A percentile compares a stretch with the other conserved stretches of the same genome.
These are phyloP conservation scores for Sardina pilchardus DNA, from an alignment of 2,113 vertebrate genomes.

Conservation along the genomic window DNA sequence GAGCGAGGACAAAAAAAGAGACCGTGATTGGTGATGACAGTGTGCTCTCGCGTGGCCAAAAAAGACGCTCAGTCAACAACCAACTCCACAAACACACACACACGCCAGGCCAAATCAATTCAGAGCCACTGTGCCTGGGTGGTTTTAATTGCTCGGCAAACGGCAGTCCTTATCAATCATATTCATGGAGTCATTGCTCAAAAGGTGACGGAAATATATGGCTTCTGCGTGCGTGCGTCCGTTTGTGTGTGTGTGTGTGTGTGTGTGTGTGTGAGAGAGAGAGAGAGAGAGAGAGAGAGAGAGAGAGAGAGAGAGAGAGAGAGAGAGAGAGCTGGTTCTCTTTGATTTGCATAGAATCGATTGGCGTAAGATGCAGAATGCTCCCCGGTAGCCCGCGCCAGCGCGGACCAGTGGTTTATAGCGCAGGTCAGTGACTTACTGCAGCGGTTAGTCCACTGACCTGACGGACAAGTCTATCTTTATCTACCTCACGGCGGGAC, in stretches of 20 bases:
- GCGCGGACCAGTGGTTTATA: not conserved
- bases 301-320: not conserved
- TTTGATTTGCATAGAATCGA: not conserved
- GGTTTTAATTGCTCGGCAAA: not conserved
- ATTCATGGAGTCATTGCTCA: conserved; percentile 1
- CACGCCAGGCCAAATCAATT: not conserved
- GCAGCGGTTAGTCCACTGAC: conserved; percentile 13
- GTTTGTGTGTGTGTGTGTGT: too few species aligned
- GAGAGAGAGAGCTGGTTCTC: not conserved
- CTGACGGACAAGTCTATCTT: not conserved
- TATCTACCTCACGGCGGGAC: not conserved
- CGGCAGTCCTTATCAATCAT: not conserved
- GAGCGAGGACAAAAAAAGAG: not conserved
- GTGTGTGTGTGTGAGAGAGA: not conserved
- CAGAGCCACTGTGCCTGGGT: not conserved
- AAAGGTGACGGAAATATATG: not conserved
- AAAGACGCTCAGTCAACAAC: conserved; percentile 4
- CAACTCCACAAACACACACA: not conserved
- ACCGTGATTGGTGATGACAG: not conserved
- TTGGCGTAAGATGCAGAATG: not conserved
- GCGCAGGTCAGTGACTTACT: conserved; percentile 7
- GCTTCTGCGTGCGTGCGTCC: not conserved
- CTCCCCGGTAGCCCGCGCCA: not conserved
- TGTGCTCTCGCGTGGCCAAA: not conserved
- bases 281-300: not conserved